Evolutionary conservation across 2,888 invertebrate genomes (phyloP), one percentile per base, ranked within the genome.

Genomic region (Chloroclysta siterata): DNA sequence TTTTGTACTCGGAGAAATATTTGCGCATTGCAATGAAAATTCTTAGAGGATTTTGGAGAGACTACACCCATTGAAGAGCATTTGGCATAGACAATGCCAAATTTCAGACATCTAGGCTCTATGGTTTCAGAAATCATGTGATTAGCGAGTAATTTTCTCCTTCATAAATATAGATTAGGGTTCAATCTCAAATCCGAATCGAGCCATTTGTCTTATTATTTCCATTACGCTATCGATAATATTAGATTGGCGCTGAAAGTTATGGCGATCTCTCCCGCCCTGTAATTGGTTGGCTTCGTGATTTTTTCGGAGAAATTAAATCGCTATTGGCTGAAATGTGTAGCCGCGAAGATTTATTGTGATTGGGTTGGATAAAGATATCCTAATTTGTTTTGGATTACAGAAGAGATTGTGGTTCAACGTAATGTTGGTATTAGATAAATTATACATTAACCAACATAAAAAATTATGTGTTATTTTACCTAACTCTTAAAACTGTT

Each of bases 261-360:
- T 60, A 67, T 63, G 59, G 67, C 67, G 58, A 53, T 60, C 53
- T 67, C 58, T 59, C 50, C 7, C 36, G 47, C 11, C 44, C 53
- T 51, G 48, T 65, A 62, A 70, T 67, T 70, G 67, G 66, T 15
- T 47, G 53, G 22, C 14, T 53, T 64, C 36, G 42, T 47, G 60
- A 17, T 51, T 48, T 64, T 69, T 70, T 62, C 50, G 56, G 22
- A 22, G 53, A 67, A 69, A 60, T 60, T 67, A 67, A 67, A 70
- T 62, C 59, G 58, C 56, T 53, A 66, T 69, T 60, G 55, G 51
- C 22, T 70, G 56, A 53, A 50, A 52, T 41, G 46, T 14, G 46
- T 14, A 6, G 14, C 51, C 39, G 46, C 58, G 36, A 15, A 46
- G 61, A 65, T 65, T 65, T 61, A 65, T 44, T 58, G 50, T 48